Base-by-base conservation (phyloP, 2,113 vertebrate genomes). In the Microtus montanus region DNA sequence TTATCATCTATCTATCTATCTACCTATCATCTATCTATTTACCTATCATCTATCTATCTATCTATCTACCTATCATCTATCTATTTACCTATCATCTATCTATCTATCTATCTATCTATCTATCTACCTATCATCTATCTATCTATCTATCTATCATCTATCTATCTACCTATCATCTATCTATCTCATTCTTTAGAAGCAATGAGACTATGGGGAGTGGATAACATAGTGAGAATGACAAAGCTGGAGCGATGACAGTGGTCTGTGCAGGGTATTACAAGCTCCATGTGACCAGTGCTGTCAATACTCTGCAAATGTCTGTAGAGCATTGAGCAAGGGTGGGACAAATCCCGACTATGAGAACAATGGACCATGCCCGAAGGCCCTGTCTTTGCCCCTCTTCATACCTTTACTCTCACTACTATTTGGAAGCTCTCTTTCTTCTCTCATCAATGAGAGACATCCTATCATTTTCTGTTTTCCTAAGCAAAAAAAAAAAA, bases 401-500 rank as follows among this genome's bases (percentile, higher is more conserved):
- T 7, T 7, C 20, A 38, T 4, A 14, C 54, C 28, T 82, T 80
- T 26, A 15, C 35, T 33, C 74, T 9, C 2, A 22, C 22, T 7
- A 1, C 19, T 26, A 17, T 12, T 17, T 24, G 47, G n/a, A 7
- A 35, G 12, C 35, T 61, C 5, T 38, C 58, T 30, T 64, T 75
- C 58, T 26, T 83, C 10, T 58, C 61, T 54, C 33, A 41, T 24
- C 52, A n/a, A 52, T 19, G 15, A 33, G 12, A 80, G 58, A 1
- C 12, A 13, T 91, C 11, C 24, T 47, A 73, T 44, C 70, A 71
- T 33, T 71, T n/a, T 71, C 70, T 71, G 35, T n/a, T 35, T 70
- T 75, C n/a, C 17, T 15, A 14, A 6, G 35, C 35, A 19, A 2
- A 26, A 28, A 49, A 3, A 44, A 3, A 5, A 5, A 7, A 2